These are phyloP conservation scores for Ceratothoa steindachneri DNA, from an alignment of 2,888 invertebrate species.

Conservation along the genomic window DNA sequence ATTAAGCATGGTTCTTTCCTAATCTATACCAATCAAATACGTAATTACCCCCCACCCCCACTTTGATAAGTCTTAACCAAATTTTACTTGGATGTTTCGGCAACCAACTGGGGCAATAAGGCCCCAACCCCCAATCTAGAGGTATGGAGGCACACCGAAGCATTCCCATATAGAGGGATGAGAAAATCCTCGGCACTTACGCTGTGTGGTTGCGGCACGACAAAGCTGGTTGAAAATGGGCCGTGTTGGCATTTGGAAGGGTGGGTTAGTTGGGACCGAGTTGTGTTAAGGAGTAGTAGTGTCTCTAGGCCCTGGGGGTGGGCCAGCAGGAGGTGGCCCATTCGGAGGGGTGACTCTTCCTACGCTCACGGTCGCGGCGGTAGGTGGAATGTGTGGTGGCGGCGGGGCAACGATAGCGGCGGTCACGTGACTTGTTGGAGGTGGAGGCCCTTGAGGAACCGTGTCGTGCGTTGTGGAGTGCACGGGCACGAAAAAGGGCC, in stretches of 20 bases:
- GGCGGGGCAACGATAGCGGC: neutral
- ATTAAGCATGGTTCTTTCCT: too few relatives aligned
- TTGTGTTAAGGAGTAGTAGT: conserved; percentile 3
- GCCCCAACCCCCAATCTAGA: too few relatives aligned
- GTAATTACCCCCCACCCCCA: too few relatives aligned
- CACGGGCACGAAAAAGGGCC: conserved; percentile 41
- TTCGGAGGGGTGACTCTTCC: conserved; percentile 1
- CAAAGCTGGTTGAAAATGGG: neutral
- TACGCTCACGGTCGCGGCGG: neutral
- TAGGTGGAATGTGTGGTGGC: neutral
- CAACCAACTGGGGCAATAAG: too few relatives aligned
- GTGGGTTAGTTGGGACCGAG: neutral
- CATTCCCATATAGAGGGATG: too few relatives aligned
- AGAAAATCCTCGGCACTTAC: neutral
- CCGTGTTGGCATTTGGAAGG: neutral
- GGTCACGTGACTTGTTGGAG: conserved; percentile 18
- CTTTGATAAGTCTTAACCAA: too few relatives aligned
- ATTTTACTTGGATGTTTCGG: too few relatives aligned
- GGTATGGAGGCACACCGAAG: too few relatives aligned
- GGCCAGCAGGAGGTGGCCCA: neutral
- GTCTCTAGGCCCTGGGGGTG: neutral
- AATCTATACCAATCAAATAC: too few relatives aligned
- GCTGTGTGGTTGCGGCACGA: neutral
- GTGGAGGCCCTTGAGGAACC: conserved; percentile 24
- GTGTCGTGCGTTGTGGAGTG: conserved; percentile 43